A percentile compares a stretch with the other conserved stretches of the same genome.
Evolutionary conservation across 1,140 invertebrate genomes (phyloP).

Genomic region (Phocides pigmalion): DNA sequence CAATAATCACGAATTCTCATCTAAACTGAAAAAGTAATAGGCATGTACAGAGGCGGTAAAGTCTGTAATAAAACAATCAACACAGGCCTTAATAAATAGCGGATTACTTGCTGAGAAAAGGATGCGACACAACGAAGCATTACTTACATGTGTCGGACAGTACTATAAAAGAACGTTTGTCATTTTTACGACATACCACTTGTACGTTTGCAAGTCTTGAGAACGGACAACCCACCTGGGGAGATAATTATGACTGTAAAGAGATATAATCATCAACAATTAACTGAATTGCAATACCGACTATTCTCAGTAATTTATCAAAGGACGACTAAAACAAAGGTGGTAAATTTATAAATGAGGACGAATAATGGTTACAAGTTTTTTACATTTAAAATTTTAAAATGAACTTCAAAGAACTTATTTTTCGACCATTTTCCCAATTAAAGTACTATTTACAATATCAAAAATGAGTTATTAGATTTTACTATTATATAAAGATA

Average conservation of each 20-base stretch:
- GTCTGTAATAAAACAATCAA: slow-evolving; percentile 69
- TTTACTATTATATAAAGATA: too few relatives aligned
- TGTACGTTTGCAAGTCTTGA: slow-evolving; percentile 59
- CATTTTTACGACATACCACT: slow-evolving; percentile 70
- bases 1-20: too few relatives aligned
- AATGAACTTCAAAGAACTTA: too few relatives aligned
- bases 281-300: slow-evolving; percentile 33
- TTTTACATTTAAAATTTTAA: too few relatives aligned
- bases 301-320: slow-evolving; percentile 17
- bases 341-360: slow-evolving; percentile 8
- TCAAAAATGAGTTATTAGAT: too few relatives aligned
- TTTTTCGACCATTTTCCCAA: too few relatives aligned
- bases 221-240: slow-evolving; percentile 55
- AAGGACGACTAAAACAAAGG: slow-evolving; percentile 10
- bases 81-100: slow-evolving; percentile 66
- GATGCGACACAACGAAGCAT: slow-evolving; percentile 63
- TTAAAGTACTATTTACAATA: too few relatives aligned
- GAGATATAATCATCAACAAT: slow-evolving; percentile 55
- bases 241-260: slow-evolving; percentile 54
- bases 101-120: slow-evolving; percentile 75
- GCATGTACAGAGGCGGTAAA: slow-evolving; percentile 30
- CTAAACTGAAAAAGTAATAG: slow-evolving; percentile 7
- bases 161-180: slow-evolving; percentile 71
- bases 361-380: neutral
- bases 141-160: slow-evolving; percentile 65